phyloP scores from a whole-genome alignment of 2,888 invertebrate species.

The Napeogenes sylphis region DNA sequence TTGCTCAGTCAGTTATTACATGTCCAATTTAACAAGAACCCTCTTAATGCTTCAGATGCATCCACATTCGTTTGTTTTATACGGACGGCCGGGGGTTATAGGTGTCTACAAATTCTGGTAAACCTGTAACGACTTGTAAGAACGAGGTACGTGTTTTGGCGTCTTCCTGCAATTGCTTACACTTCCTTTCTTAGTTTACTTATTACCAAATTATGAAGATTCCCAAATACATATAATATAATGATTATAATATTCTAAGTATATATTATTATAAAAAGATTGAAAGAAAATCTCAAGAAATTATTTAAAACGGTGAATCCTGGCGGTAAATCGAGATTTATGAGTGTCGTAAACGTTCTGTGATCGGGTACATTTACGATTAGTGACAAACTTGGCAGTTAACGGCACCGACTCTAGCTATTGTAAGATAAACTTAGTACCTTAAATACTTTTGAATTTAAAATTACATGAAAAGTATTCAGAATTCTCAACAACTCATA shows the following conservation, averaged over 20 bases:
- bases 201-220: conserved; percentile 11
- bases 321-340: conserved; percentile 2
- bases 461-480: not conserved
- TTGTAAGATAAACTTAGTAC: conserved; percentile 19
- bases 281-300: not conserved
- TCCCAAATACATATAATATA: no score
- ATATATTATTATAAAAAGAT: not conserved
- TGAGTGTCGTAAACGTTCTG: conserved; percentile 24
- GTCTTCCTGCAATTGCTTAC: conserved; percentile 62
- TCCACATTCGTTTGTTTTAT: conserved; percentile 31
- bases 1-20: conserved; percentile 58
- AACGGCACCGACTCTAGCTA: conserved; percentile 11
- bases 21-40: conserved; percentile 52
- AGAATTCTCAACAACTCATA: no score
- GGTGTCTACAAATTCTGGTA: conserved; percentile 49
- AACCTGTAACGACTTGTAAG: conserved; percentile 58
- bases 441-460: conserved; percentile 10
- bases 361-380: conserved; percentile 25
- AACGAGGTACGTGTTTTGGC: conserved; percentile 74
- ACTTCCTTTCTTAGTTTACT: conserved; percentile 41
- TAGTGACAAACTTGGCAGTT: conserved; percentile 23
- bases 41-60: conserved; percentile 36
- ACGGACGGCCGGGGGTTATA: conserved; percentile 29
- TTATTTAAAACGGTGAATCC: not conserved
- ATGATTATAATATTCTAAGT: no score